Evolutionary conservation across 1,140 invertebrate species (phyloP).

Genomic region (Bombus confusus): DNA sequence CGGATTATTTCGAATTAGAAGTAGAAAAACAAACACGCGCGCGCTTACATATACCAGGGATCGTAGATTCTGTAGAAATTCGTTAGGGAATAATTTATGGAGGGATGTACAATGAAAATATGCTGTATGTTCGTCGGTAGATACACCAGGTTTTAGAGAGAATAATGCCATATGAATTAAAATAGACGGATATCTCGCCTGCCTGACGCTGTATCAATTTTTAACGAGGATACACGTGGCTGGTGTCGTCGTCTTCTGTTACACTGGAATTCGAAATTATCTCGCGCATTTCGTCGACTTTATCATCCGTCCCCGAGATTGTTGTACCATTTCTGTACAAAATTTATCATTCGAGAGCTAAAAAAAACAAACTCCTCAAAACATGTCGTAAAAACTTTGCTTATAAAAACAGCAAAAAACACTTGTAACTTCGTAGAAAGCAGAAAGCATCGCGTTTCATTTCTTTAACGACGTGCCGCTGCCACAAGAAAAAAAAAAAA

Average conservation of each 20-base stretch:
- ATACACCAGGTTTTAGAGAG: not conserved
- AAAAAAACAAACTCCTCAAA: not conserved
- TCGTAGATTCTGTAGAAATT: no score
- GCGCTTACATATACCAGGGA: no score
- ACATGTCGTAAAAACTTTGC: not conserved
- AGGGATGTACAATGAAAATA: no score
- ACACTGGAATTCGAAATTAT: conserved; percentile 1
- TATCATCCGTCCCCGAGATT: not conserved
- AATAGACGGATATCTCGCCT: not conserved
- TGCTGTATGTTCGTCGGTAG: no score
- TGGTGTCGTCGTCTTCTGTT: not conserved
- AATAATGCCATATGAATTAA: not conserved
- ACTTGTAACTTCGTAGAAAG: not conserved
- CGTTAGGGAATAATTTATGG: no score
- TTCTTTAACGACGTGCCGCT: not conserved
- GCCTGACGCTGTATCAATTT: not conserved
- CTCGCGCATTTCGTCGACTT: not conserved
- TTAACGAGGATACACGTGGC: conserved; percentile 8
- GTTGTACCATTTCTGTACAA: no score
- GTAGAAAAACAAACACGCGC: no score
- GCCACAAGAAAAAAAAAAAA: no score
- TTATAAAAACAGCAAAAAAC: not conserved
- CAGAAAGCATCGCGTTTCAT: not conserved
- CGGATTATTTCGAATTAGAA: no score
- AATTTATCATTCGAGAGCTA: not conserved